Base-by-base conservation (phyloP, 1,140 invertebrate species). In the Pseudomyrmex concolor region DNA sequence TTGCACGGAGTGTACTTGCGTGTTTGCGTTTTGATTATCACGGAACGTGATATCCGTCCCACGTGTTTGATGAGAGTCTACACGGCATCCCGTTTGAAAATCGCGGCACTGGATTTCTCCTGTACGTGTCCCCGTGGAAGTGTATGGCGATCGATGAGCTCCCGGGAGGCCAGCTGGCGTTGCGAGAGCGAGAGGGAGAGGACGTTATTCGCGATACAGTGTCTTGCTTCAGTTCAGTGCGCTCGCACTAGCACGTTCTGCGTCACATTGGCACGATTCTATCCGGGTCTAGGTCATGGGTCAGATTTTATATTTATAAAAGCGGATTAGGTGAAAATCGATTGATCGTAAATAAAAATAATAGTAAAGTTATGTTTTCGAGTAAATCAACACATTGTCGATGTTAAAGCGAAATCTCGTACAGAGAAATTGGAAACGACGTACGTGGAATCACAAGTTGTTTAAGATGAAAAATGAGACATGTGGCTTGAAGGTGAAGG, bases 231-330 rank as follows among this genome's bases (percentile, higher is more conserved):
- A 10, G 72, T 76, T 50, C 72, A 48, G 7, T 15, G 15, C 48
- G 63, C 66, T 86, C 62, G 68, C 73, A 48, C 50, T 34, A 51
- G 12, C 50, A 34, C 34, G 50, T 84, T 80, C 86, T 80, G 59
- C 70, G 81, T 73, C 82, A 85, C 73, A 63, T 70, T 78, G 43
- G 51, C 67, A 48, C 50, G 63, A 34, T 54, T 15, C 59, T 73
- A 87, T 88, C 50, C 77, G 55, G 86, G 86, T 88, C 86, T 88
- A 87, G 86, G 87, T 87, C 86, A 85, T 83, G 62, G 86, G 83
- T 22, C 22, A 59, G 17, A 45, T 34, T 57, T 54, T 10, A 22
- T 12, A 64, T 81, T 34, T 34, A 34, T 34, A 34, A 34, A 34
- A 34, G 5, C 34, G 34, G 34, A 34, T 34, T 34, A 34, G 34